phyloP scores from a whole-genome alignment of 1,140 invertebrate species.

The Eriosoma lanigerum region DNA sequence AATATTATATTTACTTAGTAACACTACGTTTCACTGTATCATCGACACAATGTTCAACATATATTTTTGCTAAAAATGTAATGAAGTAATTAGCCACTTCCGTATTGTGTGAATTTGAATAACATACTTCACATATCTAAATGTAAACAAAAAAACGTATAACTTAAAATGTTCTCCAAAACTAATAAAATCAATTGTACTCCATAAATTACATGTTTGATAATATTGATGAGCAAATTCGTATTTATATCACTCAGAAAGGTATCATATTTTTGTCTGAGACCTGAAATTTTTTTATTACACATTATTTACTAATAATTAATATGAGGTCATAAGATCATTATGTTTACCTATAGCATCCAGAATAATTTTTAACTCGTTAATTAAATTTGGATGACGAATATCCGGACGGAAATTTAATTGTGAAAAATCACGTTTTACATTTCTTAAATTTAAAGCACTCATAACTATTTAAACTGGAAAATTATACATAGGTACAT shows the following conservation, averaged over 20 bases:
- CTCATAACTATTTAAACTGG: conserved; percentile 4
- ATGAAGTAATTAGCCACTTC: not conserved
- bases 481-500: not conserved
- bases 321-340: not conserved
- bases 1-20: conserved; percentile 12
- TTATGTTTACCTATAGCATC: conserved; percentile 6
- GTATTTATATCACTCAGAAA: not conserved
- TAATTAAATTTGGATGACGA: not conserved
- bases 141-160: not conserved
- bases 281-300: not conserved
- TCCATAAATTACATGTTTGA: not conserved
- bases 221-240: not conserved
- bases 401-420: conserved; percentile 8
- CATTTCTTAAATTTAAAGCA: not conserved
- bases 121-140: conserved; percentile 21
- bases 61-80: not conserved
- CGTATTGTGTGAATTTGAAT: not conserved
- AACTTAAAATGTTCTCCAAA: not conserved
- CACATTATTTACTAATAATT: not conserved
- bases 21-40: conserved; percentile 7
- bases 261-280: not conserved
- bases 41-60: conserved; percentile 7
- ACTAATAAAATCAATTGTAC: not conserved
- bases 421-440: conserved; percentile 15
- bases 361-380: conserved; percentile 14